Evolutionary conservation across 2,888 invertebrate genomes (phyloP).

Genomic region (Argyresthia goedartella): DNA sequence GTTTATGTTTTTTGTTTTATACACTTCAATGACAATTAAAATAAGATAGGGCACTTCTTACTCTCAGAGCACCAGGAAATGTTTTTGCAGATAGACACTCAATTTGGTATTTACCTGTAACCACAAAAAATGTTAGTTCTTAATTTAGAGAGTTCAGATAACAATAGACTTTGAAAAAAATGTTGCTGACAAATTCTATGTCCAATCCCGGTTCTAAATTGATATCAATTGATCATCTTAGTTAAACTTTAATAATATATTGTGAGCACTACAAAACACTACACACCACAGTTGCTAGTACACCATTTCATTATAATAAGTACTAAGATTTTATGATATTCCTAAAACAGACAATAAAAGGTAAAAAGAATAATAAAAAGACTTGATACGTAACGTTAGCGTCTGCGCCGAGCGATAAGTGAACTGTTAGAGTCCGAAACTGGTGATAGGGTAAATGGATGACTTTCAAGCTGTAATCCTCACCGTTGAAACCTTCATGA

Average conservation of each 20-base stretch:
- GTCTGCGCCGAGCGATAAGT: not conserved
- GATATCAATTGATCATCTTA: too few species aligned
- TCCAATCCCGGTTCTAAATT: not conserved
- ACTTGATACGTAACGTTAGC: not conserved
- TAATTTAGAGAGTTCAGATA: not conserved
- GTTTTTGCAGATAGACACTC: conserved; percentile 68
- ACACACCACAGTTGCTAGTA: conserved; percentile 23
- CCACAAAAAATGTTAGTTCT: not conserved
- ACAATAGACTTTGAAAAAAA: too few species aligned
- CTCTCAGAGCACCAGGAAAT: conserved; percentile 69
- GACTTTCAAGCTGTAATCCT: too few species aligned
- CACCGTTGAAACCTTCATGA: too few species aligned
- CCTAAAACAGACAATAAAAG: not conserved
- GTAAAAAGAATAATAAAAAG: too few species aligned
- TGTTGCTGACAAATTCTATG: too few species aligned
- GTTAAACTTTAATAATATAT: too few species aligned
- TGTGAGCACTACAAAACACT: too few species aligned
- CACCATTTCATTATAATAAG: conserved; percentile 30
- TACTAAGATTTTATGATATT: not conserved
- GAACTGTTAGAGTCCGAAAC: too few species aligned
- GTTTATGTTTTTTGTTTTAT: too few species aligned
- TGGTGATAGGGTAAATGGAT: too few species aligned
- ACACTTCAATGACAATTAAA: too few species aligned
- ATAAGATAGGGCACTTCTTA: conserved; percentile 35
- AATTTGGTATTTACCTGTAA: conserved; percentile 70